A percentile compares a stretch with the other conserved stretches of the same genome.
Conservation (phyloP, 2,797 vertebrate genomes). For the Octomys mimax region DNA sequence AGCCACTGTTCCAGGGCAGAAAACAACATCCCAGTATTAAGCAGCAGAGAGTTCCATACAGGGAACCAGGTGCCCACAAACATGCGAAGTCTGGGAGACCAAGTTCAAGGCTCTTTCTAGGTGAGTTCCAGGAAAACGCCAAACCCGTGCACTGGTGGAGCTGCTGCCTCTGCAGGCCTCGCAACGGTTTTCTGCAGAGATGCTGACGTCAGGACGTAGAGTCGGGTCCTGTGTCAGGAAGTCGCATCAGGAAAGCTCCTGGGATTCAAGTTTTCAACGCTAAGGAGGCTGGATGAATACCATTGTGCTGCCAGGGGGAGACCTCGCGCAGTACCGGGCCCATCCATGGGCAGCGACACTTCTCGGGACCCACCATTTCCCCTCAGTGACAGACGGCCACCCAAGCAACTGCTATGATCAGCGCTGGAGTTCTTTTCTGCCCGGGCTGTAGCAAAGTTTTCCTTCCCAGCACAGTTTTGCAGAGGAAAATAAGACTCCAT, state of each 20-base stretch:
- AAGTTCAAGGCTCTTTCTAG: neutral
- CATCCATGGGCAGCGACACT: neutral
- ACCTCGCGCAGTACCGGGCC: too few relatives aligned
- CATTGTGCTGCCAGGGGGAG: neutral
- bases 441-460: neutral
- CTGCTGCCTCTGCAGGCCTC: fast-evolving
- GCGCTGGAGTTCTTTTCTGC: neutral
- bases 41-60: neutral
- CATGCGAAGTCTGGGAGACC: neutral
- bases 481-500: neutral
- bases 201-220: neutral
- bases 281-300: neutral
- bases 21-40: neutral
- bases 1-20: neutral
- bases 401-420: neutral
- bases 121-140: neutral
- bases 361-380: neutral
- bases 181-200: neutral
- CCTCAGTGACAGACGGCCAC: neutral
- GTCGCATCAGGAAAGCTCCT: neutral
- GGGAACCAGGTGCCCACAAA: neutral
- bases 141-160: neutral
- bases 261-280: neutral
- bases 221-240: neutral
- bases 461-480: neutral